Conservation (phyloP, 2,113 vertebrate genomes). For the Rhea pennata region DNA sequence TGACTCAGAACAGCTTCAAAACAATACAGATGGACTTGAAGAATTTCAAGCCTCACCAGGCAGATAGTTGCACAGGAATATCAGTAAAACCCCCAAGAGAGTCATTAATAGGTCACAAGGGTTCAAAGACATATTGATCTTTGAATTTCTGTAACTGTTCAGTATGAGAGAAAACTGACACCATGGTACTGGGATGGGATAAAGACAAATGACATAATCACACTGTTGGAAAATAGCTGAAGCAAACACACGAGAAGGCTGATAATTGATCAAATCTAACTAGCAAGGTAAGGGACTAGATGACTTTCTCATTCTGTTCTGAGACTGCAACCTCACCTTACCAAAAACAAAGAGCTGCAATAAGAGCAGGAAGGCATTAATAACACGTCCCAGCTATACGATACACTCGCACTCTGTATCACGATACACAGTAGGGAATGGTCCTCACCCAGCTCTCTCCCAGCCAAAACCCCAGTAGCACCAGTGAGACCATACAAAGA, state of each 20-base stretch:
- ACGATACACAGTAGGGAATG: not conserved
- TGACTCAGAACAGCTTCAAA: not conserved
- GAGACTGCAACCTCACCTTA: not conserved
- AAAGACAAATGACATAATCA: not conserved
- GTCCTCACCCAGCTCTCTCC: not conserved
- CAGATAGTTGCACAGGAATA: not conserved
- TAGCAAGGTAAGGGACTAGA: not conserved
- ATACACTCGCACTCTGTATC: not conserved
- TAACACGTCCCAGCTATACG: not conserved
- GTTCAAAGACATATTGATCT: not conserved
- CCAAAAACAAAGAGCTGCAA: not conserved
- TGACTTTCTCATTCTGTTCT: accelerated
- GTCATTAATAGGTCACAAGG: not conserved
- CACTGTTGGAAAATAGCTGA: not conserved
- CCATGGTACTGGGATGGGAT: not conserved
- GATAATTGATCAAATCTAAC: not conserved
- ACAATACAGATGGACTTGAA: accelerated
- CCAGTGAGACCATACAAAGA: not conserved
- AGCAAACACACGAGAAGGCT: not conserved
- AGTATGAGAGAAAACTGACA: not conserved
- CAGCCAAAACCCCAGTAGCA: not conserved
- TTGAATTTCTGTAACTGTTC: no score
- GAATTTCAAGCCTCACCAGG: conserved; percentile 5
- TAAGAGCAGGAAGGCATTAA: not conserved
- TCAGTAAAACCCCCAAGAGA: not conserved